Evolutionary conservation across 2,113 vertebrate genomes (phyloP).

Genomic region (Mobula birostris): DNA sequence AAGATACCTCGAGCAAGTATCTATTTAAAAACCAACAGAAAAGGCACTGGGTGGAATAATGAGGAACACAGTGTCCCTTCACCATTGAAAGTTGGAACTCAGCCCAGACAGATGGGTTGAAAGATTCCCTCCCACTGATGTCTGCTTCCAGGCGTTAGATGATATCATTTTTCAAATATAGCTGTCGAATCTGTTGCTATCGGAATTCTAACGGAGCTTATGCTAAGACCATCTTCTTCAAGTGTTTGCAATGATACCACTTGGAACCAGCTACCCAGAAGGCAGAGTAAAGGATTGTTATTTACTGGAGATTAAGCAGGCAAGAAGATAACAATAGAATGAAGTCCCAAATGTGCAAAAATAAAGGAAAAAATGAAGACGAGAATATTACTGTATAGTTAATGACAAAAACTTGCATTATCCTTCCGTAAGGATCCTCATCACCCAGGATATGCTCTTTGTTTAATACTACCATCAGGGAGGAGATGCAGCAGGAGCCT

Average conservation of each 20-base stretch:
- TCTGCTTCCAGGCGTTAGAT: not conserved
- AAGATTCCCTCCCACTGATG: conserved; percentile 11
- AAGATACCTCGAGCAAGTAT: not conserved
- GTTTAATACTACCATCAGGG: no score
- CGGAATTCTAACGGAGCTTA: not conserved
- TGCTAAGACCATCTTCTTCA: not conserved
- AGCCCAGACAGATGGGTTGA: conserved; percentile 19
- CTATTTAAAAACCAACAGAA: not conserved
- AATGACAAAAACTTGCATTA: not conserved
- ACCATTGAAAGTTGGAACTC: not conserved
- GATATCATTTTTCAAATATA: conserved; percentile 26
- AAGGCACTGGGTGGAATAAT: not conserved
- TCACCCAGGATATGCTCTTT: no score
- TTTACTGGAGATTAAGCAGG: not conserved
- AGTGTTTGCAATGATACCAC: not conserved
- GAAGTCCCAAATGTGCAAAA: not conserved
- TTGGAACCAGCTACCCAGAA: not conserved
- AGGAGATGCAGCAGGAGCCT: no score
- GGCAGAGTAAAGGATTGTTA: no score
- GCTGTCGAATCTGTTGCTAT: not conserved
- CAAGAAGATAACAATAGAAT: not conserved
- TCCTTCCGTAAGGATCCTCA: no score
- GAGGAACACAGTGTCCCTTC: not conserved
- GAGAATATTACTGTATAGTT: not conserved
- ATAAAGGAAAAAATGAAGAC: not conserved